These are phyloP conservation scores for Mola mola DNA, from an alignment of 2,113 vertebrate genomes.

Conservation along the genomic window DNA sequence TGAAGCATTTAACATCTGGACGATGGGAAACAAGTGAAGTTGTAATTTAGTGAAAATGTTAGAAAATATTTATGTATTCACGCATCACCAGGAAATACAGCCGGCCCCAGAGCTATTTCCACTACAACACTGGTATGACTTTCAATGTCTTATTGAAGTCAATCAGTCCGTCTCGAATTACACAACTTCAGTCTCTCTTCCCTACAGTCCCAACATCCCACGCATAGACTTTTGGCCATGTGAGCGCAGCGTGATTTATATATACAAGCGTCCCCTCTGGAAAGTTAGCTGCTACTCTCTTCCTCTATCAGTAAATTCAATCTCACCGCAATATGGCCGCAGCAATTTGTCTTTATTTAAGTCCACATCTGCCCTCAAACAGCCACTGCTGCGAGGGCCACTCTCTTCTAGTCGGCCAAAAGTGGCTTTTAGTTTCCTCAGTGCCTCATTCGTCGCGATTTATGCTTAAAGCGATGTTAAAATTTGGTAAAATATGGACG, in stretches of 20 bases:
- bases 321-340: constrained; percentile 66
- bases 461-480: constrained; percentile 40
- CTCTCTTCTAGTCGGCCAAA: constrained; percentile 61
- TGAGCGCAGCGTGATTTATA: constrained; percentile 74
- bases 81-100: too few relatives aligned
- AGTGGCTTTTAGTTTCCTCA: constrained; percentile 62
- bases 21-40: too few relatives aligned
- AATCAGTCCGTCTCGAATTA: too few relatives aligned
- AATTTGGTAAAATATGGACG: constrained; percentile 1
- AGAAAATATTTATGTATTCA: too few relatives aligned
- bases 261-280: constrained; percentile 63
- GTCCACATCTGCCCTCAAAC: constrained; percentile 67
- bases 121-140: too few relatives aligned
- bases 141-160: too few relatives aligned
- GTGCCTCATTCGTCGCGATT: constrained; percentile 71
- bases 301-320: constrained; percentile 77
- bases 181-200: too few relatives aligned
- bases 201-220: constrained; percentile 7
- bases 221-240: constrained; percentile 53
- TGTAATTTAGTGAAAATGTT: too few relatives aligned
- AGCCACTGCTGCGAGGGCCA: constrained; percentile 59
- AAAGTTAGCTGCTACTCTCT: constrained; percentile 75
- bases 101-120: too few relatives aligned
- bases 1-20: too few relatives aligned
- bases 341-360: constrained; percentile 82